phyloP scores from a whole-genome alignment of 1,140 invertebrate species.

The Ceratina japonica region DNA sequence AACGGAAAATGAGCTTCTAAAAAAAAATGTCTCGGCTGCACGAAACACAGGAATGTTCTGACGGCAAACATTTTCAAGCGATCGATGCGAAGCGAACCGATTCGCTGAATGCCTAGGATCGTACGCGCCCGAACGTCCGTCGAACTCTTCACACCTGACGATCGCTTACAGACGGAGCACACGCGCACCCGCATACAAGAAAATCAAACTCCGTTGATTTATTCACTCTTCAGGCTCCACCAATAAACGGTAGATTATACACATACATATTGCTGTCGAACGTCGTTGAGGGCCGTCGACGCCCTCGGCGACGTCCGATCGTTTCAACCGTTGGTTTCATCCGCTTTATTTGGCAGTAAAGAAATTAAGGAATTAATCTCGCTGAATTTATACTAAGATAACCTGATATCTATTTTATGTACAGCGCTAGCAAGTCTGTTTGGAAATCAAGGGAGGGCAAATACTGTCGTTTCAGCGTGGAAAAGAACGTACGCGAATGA shows the following conservation, averaged over 20 bases:
- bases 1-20: too few relatives aligned
- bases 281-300: constrained; percentile 16
- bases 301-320: constrained; percentile 19
- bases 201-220: not conserved
- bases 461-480: not conserved
- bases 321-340: not conserved
- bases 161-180: not conserved
- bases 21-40: too few relatives aligned
- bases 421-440: not conserved
- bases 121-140: not conserved
- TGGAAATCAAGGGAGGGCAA: not conserved
- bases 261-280: constrained; percentile 33
- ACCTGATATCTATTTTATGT: not conserved
- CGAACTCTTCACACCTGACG: not conserved
- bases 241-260: constrained; percentile 35
- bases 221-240: constrained; percentile 32
- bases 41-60: too few relatives aligned
- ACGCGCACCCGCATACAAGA: not conserved
- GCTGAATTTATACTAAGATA: not conserved
- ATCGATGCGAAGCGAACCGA: not conserved
- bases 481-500: not conserved
- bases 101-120: constrained; percentile 4
- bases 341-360: constrained; percentile 35
- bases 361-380: constrained; percentile 44
- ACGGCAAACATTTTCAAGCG: not conserved